Percentiles rank a stretch among this genome's conserved stretches.
Conservation (phyloP, 2,797 vertebrate genomes). For the Hybognathus amarus region DNA sequence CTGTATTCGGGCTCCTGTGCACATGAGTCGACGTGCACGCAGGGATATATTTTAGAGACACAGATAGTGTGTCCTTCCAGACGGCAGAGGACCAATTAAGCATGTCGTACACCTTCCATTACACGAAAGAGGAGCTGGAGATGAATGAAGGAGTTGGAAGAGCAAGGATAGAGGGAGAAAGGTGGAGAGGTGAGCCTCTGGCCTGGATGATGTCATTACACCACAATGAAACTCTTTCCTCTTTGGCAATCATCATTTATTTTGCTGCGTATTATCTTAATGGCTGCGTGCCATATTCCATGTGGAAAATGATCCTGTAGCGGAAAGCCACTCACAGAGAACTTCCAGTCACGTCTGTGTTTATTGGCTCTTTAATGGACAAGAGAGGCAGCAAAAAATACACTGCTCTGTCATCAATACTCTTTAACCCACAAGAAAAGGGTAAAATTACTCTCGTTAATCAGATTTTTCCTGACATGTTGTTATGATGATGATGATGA, state of each 20-base stretch:
- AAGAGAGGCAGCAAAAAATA: slow-evolving; percentile 13
- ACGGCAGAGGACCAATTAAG: slow-evolving; percentile 64
- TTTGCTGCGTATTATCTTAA: slow-evolving; percentile 14
- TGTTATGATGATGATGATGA: not conserved
- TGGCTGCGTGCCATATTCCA: slow-evolving; percentile 17
- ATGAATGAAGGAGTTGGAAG: slow-evolving; percentile 3
- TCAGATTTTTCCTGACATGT: slow-evolving; percentile 10
- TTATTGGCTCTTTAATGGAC: slow-evolving; percentile 44
- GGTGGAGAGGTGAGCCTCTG: slow-evolving; percentile 12
- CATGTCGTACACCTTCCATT: slow-evolving; percentile 67
- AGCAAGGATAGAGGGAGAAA: slow-evolving; percentile 28
- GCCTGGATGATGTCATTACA: slow-evolving; percentile 64
- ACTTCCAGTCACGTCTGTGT: slow-evolving; percentile 41
- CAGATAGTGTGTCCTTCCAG: slow-evolving; percentile 68
- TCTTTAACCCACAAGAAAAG: slow-evolving; percentile 10
- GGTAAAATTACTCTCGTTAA: not conserved
- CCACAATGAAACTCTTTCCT: slow-evolving; percentile 55
- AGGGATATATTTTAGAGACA: slow-evolving; percentile 72
- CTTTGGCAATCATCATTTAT: slow-evolving; percentile 17
- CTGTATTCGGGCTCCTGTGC: slow-evolving; percentile 55
- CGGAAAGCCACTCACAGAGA: slow-evolving; percentile 31
- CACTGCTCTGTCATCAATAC: slow-evolving; percentile 22
- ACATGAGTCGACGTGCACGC: slow-evolving; percentile 43
- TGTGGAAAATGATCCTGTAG: slow-evolving; percentile 30
- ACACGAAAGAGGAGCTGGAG: slow-evolving; percentile 66